Base-by-base conservation (phyloP, 2,113 vertebrate genomes). In the Sitta europaea region DNA sequence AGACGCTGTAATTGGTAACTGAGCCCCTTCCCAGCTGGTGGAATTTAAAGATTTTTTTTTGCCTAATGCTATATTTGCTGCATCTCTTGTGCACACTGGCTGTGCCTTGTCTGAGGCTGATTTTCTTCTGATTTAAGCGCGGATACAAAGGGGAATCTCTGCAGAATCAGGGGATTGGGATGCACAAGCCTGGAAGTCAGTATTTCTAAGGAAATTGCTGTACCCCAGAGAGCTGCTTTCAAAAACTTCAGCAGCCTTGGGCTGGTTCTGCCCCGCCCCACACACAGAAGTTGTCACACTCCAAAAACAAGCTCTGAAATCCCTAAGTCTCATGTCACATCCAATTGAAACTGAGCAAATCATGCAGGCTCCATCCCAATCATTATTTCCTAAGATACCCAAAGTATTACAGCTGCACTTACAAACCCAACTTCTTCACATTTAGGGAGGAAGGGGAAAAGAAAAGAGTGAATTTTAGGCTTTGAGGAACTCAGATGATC, bases 401-500 rank as follows among this genome's bases (percentile, higher is more conserved):
- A 24, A 81, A 63, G 62, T 20, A 43, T 22, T 16, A 35, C 2
- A 10, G 10, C 50, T 89, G 57, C 33, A 54, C 33, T 76, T 57
- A 51, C 11, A 61, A 74, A 53, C 17, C 1, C 5, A 65, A 5
- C 23, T 58, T 68, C 24, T 42, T 68, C 14, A 13, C 13, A 22
- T 25, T 66, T 59, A 43, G 9, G 5, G 5, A 11, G 3, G 2
- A 6, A 45, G 19, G 19, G 3, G 5, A 2, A 1, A 4, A 21
- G 11, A 6, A 15, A 33, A 66, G 11, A 23, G 17, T 7, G 8
- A 47, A 55, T 84, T 76, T 75, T 18, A 40, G 20, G 20, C 7
- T 90, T 59, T 45, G 28, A 62, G 31, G 14, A 38, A 18, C 25
- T 53, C 43, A 43, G 25, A 40, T 27, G 35, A 18, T 14, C 21